Evolutionary conservation across 92 coral and sea anemone genomes (phyloP).

Genomic region (Phenganax marumi): DNA sequence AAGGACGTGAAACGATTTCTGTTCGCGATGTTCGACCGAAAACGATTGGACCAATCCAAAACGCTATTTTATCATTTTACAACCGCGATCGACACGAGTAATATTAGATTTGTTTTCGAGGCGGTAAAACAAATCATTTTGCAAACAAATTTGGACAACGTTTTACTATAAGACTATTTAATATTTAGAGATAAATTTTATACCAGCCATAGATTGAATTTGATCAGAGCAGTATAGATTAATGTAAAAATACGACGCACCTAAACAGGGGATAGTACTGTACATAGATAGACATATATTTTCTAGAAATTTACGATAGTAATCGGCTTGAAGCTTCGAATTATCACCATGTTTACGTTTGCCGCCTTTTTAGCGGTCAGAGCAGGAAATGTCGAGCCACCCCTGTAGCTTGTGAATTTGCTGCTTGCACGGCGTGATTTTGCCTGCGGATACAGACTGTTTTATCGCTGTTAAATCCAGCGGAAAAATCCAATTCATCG

Average conservation of each 20-base stretch:
- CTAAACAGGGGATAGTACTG: no score
- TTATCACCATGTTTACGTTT: neutral
- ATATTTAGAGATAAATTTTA: neutral
- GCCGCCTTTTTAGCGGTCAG: neutral
- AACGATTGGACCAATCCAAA: conserved; percentile 92
- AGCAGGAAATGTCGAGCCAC: no score
- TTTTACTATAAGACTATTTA: conserved; percentile 65
- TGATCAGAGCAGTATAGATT: neutral
- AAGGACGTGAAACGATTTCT: conserved; percentile 98
- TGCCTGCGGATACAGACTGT: no score
- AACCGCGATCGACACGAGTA: conserved; percentile 97
- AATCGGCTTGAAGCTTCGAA: neutral
- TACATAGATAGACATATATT: no score
- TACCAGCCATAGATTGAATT: neutral
- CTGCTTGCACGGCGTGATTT: no score
- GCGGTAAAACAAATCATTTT: conserved; percentile 96
- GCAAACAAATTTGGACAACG: conserved; percentile 87
- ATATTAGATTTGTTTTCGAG: conserved; percentile 97
- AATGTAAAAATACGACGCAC: no score
- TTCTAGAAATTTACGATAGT: no score
- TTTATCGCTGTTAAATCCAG: no score
- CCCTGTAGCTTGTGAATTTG: no score
- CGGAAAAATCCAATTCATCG: no score
- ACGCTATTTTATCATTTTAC: conserved; percentile 98
- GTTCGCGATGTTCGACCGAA: conserved; percentile 96